Percentiles rank a stretch among this genome's conserved stretches.
Evolutionary conservation across 2,113 vertebrate species (phyloP).

Genomic region (Aythya baeri): DNA sequence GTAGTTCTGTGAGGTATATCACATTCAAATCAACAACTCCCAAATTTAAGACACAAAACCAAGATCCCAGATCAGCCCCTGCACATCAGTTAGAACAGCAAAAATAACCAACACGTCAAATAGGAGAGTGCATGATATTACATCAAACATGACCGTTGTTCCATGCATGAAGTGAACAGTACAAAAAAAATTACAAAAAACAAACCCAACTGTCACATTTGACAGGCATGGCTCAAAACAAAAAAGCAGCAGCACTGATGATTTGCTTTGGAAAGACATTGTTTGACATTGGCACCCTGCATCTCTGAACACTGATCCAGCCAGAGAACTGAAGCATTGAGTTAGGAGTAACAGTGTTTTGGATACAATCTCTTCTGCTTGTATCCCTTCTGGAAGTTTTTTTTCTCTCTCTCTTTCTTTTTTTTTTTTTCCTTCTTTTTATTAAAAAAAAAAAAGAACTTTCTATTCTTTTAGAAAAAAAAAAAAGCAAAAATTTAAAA

Average conservation of each 20-base stretch:
- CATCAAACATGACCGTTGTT: background rate
- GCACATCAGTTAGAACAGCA: background rate
- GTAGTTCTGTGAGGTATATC: conserved; percentile 69
- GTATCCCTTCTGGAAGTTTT: conserved; percentile 11
- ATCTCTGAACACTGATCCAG: background rate
- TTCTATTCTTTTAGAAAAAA: background rate
- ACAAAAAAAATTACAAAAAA: conserved; percentile 24
- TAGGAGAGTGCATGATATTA: background rate
- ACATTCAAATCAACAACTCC: conserved; percentile 19
- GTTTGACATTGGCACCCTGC: background rate
- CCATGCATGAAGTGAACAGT: background rate
- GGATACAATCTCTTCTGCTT: background rate
- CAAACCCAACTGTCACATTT: background rate
- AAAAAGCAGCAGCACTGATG: conserved; percentile 31
- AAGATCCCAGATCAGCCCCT: background rate
- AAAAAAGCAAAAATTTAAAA: background rate
- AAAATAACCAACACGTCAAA: background rate
- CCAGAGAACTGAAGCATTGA: background rate
- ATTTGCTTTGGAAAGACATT: conserved; percentile 35
- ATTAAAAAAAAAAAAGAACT: background rate
- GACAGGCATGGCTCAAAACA: conserved; percentile 67
- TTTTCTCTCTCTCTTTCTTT: background rate
- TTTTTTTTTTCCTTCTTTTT: background rate
- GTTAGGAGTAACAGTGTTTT: background rate
- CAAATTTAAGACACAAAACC: background rate